Conservation (phyloP, 2,797 vertebrate genomes). For the Danio jaintianensis region DNA sequence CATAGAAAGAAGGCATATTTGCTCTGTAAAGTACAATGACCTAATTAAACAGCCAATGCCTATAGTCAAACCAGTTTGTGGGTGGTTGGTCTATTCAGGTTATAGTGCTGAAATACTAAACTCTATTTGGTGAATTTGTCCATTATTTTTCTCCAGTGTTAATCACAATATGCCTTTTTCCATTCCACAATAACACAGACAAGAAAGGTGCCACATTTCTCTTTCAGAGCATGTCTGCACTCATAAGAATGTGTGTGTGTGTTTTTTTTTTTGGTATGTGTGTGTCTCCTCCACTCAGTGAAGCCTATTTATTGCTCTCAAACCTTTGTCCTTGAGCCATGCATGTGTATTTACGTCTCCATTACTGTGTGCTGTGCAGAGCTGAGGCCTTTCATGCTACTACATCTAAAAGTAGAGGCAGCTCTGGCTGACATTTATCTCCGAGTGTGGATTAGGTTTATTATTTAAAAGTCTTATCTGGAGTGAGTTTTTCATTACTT, state of each 20-base stretch:
- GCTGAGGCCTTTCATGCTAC: background rate
- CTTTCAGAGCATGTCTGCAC: background rate
- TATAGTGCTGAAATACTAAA: background rate
- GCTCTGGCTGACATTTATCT: constrained; percentile 4
- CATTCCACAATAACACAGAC: background rate
- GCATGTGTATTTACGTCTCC: constrained; percentile 9
- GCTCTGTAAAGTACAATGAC: background rate
- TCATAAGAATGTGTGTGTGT: background rate
- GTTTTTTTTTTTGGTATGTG: background rate
- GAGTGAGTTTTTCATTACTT: background rate
- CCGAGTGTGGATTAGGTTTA: background rate
- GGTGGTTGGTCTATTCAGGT: background rate
- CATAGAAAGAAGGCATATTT: background rate
- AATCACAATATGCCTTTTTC: background rate
- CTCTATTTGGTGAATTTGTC: background rate
- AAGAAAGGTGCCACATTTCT: background rate
- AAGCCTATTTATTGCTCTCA: background rate
- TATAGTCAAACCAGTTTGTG: background rate
- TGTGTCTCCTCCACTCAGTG: background rate
- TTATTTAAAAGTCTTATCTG: background rate
- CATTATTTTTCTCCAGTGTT: background rate
- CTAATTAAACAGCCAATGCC: background rate
- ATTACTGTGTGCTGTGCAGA: background rate
- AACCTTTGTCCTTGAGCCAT: constrained; percentile 19
- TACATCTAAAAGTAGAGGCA: background rate